phyloP scores from a whole-genome alignment of 1,140 invertebrate genomes.

The Pemphigus obesinymphae region DNA sequence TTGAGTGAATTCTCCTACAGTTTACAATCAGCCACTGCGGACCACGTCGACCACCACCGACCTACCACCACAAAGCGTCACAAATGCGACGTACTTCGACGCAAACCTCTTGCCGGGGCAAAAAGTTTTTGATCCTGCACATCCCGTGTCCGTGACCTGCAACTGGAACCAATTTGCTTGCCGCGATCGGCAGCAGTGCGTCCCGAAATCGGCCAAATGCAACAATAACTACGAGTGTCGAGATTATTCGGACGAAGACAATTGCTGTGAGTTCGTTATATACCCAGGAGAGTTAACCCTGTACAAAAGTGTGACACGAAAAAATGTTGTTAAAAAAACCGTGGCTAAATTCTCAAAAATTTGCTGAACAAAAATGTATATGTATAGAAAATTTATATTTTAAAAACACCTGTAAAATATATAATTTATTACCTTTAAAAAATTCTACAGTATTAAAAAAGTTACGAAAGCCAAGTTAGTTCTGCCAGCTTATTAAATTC shows the following conservation, averaged over 20 bases:
- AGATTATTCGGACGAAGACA: slow-evolving; percentile 66
- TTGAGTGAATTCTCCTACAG: neutral
- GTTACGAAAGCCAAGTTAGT: too few species aligned
- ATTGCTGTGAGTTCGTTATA: slow-evolving; percentile 60
- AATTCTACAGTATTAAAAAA: too few species aligned
- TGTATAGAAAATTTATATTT: too few species aligned
- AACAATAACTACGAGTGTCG: slow-evolving; percentile 59
- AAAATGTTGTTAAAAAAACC: too few species aligned
- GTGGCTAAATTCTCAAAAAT: too few species aligned
- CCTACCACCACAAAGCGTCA: neutral
- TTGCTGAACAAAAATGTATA: too few species aligned
- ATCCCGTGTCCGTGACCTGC: slow-evolving; percentile 49
- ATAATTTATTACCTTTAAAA: too few species aligned
- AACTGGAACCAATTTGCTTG: slow-evolving; percentile 57
- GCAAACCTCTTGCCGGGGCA: neutral
- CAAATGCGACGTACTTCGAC: neutral
- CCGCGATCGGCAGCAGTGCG: slow-evolving; percentile 57
- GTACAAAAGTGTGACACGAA: neutral
- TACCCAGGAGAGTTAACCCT: neutral
- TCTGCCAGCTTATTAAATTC: too few species aligned
- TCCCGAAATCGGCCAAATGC: slow-evolving; percentile 56
- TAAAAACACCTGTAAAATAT: too few species aligned
- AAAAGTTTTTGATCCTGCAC: neutral
- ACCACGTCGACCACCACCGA: neutral
- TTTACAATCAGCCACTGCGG: too few species aligned